phyloP scores from a whole-genome alignment of 2,797 vertebrate species.

The Dallia pectoralis region DNA sequence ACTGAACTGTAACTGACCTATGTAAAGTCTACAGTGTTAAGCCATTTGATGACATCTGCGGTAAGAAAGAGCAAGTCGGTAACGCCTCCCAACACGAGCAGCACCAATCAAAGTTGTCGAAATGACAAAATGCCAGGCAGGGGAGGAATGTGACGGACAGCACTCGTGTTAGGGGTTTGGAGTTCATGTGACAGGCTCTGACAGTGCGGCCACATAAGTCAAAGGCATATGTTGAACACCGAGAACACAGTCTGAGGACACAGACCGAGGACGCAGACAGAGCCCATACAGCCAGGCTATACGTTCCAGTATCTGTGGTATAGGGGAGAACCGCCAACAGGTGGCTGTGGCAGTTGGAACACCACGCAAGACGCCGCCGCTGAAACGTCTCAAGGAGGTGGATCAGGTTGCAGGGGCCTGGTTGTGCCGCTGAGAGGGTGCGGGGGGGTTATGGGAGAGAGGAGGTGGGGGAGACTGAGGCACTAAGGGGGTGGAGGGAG shows the following conservation, averaged over 20 bases:
- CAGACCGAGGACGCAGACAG: constrained; percentile 27
- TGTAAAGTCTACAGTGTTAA: not conserved
- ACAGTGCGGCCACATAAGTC: too few species aligned
- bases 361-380: constrained; percentile 56
- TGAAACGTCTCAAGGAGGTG: constrained; percentile 54
- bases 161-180: not conserved
- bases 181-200: too few species aligned
- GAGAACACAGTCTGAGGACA: constrained; percentile 26
- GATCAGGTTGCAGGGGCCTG: constrained; percentile 57
- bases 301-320: constrained; percentile 36
- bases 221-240: not conserved
- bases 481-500: too few species aligned
- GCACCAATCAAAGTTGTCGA: too few species aligned
- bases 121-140: too few species aligned
- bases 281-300: constrained; percentile 20
- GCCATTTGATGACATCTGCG: constrained; percentile 8
- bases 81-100: too few species aligned
- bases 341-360: constrained; percentile 68
- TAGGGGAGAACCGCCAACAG: constrained; percentile 63
- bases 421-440: constrained; percentile 25
- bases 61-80: too few species aligned
- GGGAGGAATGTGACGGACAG: too few species aligned
- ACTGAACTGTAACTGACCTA: not conserved
- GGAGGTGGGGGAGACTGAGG: too few species aligned
- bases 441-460: constrained; percentile 11